Percentiles rank a stretch among this genome's conserved stretches.
Conservation (phyloP, 2,797 vertebrate species). For the Sciaenops ocellatus region DNA sequence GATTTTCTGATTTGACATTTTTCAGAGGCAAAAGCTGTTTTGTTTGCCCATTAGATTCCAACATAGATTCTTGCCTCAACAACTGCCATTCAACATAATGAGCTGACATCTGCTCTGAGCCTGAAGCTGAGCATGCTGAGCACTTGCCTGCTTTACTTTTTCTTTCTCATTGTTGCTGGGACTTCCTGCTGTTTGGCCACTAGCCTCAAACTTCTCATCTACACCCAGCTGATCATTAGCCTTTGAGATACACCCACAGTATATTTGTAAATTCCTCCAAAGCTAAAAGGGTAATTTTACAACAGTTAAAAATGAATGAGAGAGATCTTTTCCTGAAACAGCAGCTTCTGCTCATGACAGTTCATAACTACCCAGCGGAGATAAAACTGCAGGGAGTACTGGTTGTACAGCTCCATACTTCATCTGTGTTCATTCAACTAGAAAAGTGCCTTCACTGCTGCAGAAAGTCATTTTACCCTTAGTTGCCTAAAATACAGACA, state of each 20-base stretch:
- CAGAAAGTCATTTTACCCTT: constrained; percentile 29
- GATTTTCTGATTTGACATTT: neutral
- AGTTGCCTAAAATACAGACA: constrained; percentile 32
- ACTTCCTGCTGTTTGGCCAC: neutral
- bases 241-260: neutral
- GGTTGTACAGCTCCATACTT: constrained; percentile 1
- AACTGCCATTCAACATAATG: neutral
- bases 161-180: neutral
- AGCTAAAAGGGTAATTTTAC: neutral
- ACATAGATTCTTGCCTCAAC: neutral
- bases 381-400: constrained; percentile 31
- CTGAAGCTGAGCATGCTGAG: neutral
- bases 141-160: neutral
- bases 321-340: constrained; percentile 23
- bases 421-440: constrained; percentile 38
- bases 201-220: neutral
- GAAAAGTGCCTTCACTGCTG: constrained; percentile 48
- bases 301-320: constrained; percentile 2
- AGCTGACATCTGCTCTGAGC: neutral
- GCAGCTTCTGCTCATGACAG: constrained; percentile 20
- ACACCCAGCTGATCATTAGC: neutral
- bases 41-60: neutral
- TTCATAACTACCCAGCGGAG: constrained; percentile 13
- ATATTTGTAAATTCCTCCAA: neutral
- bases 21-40: neutral